Conservation (phyloP, 2,797 vertebrate species). For the Micrastur ruficollis region DNA sequence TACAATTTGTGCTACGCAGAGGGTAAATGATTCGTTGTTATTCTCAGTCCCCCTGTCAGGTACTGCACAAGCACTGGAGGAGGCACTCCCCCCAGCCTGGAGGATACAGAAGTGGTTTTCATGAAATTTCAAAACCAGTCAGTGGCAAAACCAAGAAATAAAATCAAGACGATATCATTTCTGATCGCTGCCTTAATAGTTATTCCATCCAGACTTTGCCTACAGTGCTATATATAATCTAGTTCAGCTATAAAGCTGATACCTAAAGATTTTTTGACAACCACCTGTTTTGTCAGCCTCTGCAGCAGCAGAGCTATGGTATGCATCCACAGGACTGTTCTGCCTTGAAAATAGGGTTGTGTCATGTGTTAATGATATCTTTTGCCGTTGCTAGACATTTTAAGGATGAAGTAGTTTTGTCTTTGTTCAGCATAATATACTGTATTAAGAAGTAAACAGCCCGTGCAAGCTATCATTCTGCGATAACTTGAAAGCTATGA, state of each 20-base stretch:
- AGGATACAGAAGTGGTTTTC: neutral
- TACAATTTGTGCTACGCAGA: neutral
- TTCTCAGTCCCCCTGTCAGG: neutral
- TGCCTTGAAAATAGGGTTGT: neutral
- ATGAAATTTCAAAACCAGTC: neutral
- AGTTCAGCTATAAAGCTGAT: neutral
- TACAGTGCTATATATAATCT: neutral
- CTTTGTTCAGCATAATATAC: neutral
- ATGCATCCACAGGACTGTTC: neutral
- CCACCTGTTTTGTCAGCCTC: neutral
- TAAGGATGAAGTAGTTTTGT: conserved; percentile 3
- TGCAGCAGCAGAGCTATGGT: neutral
- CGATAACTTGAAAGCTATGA: conserved; percentile 9
- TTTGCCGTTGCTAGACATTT: neutral
- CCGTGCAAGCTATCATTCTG: neutral
- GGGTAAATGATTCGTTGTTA: neutral
- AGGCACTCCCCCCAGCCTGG: neutral
- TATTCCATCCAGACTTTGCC: neutral
- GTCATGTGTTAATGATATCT: neutral
- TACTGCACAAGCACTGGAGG: neutral
- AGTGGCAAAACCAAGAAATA: neutral
- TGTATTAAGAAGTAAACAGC: conserved; percentile 9
- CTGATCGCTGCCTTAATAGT: neutral
- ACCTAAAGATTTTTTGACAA: neutral
- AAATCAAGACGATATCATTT: neutral